These are phyloP conservation scores for Tapirus indicus DNA, from an alignment of 2,797 vertebrate species.

Conservation along the genomic window DNA sequence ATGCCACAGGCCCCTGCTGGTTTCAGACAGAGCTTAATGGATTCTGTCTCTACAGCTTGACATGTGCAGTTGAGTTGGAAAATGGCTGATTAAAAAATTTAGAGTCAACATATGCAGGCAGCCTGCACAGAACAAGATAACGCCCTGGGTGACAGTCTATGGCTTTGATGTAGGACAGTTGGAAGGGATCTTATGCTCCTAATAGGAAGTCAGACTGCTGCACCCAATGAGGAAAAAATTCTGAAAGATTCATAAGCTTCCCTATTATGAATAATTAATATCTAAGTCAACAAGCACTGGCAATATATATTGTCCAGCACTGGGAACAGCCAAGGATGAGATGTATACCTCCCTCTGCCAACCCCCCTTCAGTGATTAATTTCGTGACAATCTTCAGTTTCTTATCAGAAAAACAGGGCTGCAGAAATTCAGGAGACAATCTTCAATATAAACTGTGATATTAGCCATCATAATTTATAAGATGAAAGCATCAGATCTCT, in stretches of 20 bases:
- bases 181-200: slow-evolving; percentile 70
- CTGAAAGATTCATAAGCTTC: slow-evolving; percentile 88
- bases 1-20: slow-evolving; percentile 53
- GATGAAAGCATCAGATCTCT: not conserved
- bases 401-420: slow-evolving; percentile 71
- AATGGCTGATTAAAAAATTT: slow-evolving; percentile 84
- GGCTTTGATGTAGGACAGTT: slow-evolving; percentile 83
- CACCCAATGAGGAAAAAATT: slow-evolving; percentile 85
- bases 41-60: slow-evolving; percentile 68
- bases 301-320: slow-evolving; percentile 87
- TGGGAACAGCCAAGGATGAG: slow-evolving; percentile 60
- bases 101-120: slow-evolving; percentile 82
- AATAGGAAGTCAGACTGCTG: slow-evolving; percentile 81
- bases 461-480: not conserved
- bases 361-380: slow-evolving; percentile 63
- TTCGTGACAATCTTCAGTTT: slow-evolving; percentile 72
- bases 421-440: slow-evolving; percentile 12
- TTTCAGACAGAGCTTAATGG: slow-evolving; percentile 65
- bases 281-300: slow-evolving; percentile 81
- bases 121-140: slow-evolving; percentile 85
- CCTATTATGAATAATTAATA: slow-evolving; percentile 92
- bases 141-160: slow-evolving; percentile 75
- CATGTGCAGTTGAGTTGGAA: slow-evolving; percentile 76
- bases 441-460: not conserved
- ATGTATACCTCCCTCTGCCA: not conserved